Conservation (phyloP, 2,797 vertebrate species). For the Steatocranus sp. region DNA sequence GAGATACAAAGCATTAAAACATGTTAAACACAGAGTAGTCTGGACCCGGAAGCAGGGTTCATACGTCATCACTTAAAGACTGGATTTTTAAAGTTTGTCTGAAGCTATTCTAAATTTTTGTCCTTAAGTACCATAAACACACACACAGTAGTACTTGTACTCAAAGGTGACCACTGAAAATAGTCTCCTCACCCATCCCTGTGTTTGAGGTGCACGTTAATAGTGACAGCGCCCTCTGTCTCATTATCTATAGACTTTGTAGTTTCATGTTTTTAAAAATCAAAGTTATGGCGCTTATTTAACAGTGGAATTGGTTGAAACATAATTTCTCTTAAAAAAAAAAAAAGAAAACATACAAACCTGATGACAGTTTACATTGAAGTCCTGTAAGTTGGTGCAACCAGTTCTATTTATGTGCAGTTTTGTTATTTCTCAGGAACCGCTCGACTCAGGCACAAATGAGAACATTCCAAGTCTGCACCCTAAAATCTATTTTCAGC, state of each 20-base stretch:
- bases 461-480: not conserved
- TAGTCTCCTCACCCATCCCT: not conserved
- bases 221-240: not conserved
- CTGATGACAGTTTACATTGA: not conserved
- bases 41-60: not conserved
- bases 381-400: not conserved
- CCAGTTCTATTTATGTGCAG: not conserved
- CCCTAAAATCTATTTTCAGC: not conserved
- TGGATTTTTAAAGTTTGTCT: not conserved
- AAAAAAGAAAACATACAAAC: not conserved
- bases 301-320: not conserved
- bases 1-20: not conserved
- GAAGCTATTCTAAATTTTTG: not conserved
- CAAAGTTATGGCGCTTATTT: not conserved
- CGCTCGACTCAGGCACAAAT: not conserved
- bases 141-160: not conserved
- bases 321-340: not conserved
- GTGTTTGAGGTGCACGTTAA: not conserved
- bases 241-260: not conserved
- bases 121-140: not conserved
- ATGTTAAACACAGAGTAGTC: not conserved
- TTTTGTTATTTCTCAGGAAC: not conserved
- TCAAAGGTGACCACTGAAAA: not conserved
- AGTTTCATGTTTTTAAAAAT: not conserved
- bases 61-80: not conserved